A percentile compares a stretch with the other conserved stretches of the same genome.
Evolutionary conservation across 1,140 invertebrate species (phyloP).

Genomic region (Drosophila teissieri): DNA sequence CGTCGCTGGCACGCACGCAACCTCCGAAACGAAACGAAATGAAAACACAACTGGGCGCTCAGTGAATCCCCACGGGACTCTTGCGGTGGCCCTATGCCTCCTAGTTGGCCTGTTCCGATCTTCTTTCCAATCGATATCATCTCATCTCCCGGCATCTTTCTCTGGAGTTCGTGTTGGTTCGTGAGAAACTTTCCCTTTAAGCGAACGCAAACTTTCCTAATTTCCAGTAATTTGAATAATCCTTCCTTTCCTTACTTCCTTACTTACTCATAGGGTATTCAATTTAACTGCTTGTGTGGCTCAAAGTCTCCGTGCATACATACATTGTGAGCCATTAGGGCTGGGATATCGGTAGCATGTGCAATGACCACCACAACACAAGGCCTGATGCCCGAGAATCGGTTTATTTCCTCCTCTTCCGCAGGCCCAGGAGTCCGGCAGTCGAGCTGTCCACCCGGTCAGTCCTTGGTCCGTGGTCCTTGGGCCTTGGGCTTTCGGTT

Average conservation of each 20-base stretch:
- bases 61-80: background rate
- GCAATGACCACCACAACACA: slow-evolving; percentile 43
- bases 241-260: no score
- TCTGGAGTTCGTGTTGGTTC: no score
- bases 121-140: no score
- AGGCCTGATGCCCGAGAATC: slow-evolving; percentile 37
- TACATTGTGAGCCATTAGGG: slow-evolving; percentile 29
- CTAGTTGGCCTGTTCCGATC: no score
- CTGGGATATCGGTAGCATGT: slow-evolving; percentile 33
- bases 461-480: no score
- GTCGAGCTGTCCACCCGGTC: no score
- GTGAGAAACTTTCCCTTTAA: no score
- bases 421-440: background rate
- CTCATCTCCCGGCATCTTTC: no score
- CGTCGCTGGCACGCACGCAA: slow-evolving; percentile 56
- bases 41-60: slow-evolving; percentile 12
- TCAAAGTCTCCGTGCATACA: background rate
- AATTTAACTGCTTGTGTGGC: slow-evolving; percentile 4
- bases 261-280: no score
- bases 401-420: slow-evolving; percentile 41
- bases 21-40: slow-evolving; percentile 6
- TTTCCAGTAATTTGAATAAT: no score
- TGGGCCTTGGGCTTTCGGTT: slow-evolving; percentile 66
- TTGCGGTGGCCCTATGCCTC: no score
- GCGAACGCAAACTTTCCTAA: no score